phyloP scores from a whole-genome alignment of 2,113 vertebrate genomes.

The Tonatia bakeri region DNA sequence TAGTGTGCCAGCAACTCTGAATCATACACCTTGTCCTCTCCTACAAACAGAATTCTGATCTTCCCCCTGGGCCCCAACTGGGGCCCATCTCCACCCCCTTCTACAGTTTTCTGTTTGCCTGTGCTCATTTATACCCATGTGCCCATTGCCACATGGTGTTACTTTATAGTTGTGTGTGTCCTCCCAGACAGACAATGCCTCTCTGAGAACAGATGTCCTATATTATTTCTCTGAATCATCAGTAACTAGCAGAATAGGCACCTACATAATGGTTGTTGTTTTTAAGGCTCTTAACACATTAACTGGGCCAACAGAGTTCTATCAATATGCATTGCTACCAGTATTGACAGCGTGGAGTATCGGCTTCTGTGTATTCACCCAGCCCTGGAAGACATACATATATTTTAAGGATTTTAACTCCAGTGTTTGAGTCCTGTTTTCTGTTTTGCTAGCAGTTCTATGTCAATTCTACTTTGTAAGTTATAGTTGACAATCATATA shows the following conservation, averaged over 20 bases:
- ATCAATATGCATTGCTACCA: accelerated
- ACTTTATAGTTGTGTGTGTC: background rate
- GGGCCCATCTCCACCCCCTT: no score
- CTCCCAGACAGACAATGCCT: background rate
- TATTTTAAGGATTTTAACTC: background rate
- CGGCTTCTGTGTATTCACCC: background rate
- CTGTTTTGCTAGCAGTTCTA: background rate
- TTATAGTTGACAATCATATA: background rate
- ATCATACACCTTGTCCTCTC: background rate
- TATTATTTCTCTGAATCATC: background rate
- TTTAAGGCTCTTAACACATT: background rate
- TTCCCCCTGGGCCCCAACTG: background rate
- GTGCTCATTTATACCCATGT: background rate
- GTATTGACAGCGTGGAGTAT: background rate
- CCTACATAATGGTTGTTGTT: background rate
- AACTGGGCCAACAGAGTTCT: background rate
- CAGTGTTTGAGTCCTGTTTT: background rate
- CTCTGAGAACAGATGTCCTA: background rate
- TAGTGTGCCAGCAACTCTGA: background rate
- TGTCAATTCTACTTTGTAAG: background rate
- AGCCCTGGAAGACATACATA: background rate
- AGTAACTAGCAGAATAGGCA: background rate
- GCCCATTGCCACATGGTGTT: background rate
- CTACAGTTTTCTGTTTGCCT: background rate
- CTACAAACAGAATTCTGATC: background rate